A percentile compares a stretch with the other conserved stretches of the same genome.
These are phyloP conservation scores for Pristionchus pacificus DNA, from an alignment of 1,140 invertebrate species.

Conservation along the genomic window DNA sequence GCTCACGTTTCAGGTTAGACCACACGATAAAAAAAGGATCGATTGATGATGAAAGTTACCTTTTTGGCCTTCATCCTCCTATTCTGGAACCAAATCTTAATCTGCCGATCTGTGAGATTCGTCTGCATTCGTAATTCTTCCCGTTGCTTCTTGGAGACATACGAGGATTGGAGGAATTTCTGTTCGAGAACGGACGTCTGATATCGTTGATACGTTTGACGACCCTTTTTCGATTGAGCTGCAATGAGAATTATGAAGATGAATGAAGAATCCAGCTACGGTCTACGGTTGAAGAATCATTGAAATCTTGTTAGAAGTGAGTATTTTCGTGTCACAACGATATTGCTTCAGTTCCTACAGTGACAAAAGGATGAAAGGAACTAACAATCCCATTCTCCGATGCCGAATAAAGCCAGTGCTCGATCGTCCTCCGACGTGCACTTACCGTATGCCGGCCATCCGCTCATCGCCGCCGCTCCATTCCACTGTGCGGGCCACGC, in stretches of 20 bases:
- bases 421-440: slow-evolving; percentile 6
- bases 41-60: too few relatives aligned
- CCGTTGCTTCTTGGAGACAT: slow-evolving; percentile 47
- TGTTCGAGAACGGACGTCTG: slow-evolving; percentile 57
- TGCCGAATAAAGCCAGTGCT: too few relatives aligned
- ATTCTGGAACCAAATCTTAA: slow-evolving; percentile 54
- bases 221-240: slow-evolving; percentile 53
- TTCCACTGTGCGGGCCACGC: slow-evolving; percentile 39
- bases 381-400: slow-evolving; percentile 13
- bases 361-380: slow-evolving; percentile 4
- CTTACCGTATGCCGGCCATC: slow-evolving; percentile 46
- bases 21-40: too few relatives aligned
- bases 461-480: slow-evolving; percentile 22
- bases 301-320: not conserved
- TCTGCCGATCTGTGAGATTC: slow-evolving; percentile 46
- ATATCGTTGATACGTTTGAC: slow-evolving; percentile 62
- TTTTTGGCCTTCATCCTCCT: slow-evolving; percentile 51
- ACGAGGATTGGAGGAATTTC: slow-evolving; percentile 44
- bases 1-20: too few relatives aligned
- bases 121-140: slow-evolving; percentile 46
- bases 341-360: not conserved
- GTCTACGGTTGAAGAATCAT: not conserved
- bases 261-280: not conserved
- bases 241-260: slow-evolving; percentile 19
- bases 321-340: not conserved